Evolutionary conservation across 2,113 vertebrate genomes (phyloP).

Genomic region (Hepsetus odoe): DNA sequence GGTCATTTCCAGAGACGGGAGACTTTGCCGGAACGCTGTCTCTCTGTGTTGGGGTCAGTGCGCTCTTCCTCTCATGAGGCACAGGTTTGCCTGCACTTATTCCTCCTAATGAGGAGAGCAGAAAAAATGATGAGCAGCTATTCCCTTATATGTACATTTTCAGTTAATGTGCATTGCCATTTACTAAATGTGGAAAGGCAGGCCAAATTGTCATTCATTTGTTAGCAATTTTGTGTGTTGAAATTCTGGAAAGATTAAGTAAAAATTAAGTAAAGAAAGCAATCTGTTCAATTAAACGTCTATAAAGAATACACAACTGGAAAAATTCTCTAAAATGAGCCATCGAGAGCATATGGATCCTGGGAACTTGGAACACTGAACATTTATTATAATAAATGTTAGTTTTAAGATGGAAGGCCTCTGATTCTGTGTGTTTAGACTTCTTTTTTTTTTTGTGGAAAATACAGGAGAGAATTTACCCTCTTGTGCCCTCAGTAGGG

Average conservation of each 20-base stretch:
- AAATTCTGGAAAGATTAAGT: neutral
- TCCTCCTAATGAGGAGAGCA: conserved; percentile 70
- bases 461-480: conserved; percentile 70
- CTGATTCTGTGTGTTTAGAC: too few species aligned
- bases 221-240: neutral
- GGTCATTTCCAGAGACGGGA: conserved; percentile 87
- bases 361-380: too few species aligned
- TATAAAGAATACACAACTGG: too few species aligned
- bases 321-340: too few species aligned
- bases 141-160: too few species aligned
- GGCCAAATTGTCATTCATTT: too few species aligned
- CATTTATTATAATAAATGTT: too few species aligned
- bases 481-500: conserved; percentile 87
- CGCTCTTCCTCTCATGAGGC: conserved; percentile 89
- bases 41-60: conserved; percentile 91
- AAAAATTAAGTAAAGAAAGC: too few species aligned
- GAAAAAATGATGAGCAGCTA: conserved; percentile 11
- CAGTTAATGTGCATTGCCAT: neutral
- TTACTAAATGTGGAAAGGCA: neutral
- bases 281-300: too few species aligned
- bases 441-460: too few species aligned
- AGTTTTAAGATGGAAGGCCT: too few species aligned
- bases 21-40: conserved; percentile 92
- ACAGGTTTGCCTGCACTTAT: conserved; percentile 84
- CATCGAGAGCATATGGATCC: too few species aligned